These are phyloP conservation scores for Spermophilus dauricus DNA, from an alignment of 2,113 vertebrate species.

Conservation along the genomic window DNA sequence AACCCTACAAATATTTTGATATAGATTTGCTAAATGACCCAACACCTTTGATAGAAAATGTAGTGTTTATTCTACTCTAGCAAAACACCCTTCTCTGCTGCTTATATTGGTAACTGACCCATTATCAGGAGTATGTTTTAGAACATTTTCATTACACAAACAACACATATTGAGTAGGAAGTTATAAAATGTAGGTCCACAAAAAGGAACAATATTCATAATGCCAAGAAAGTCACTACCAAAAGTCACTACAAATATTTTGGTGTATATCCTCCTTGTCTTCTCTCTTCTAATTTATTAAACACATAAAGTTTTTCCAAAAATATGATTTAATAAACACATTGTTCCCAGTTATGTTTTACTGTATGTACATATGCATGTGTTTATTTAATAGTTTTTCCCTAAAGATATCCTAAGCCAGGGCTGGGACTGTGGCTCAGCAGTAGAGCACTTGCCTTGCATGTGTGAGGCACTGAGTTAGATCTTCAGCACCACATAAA, in stretches of 20 bases:
- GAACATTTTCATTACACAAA: slow-evolving; percentile 32
- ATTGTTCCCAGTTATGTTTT: slow-evolving; percentile 4
- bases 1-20: slow-evolving; percentile 15
- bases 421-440: too few relatives aligned
- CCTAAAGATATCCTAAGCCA: background rate
- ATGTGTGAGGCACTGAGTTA: too few relatives aligned
- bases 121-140: slow-evolving; percentile 22
- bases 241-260: slow-evolving; percentile 28
- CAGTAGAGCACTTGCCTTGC: too few relatives aligned
- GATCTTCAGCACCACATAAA: too few relatives aligned
- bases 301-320: background rate
- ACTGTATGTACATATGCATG: background rate
- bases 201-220: background rate
- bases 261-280: background rate
- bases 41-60: background rate
- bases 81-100: background rate
- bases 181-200: background rate
- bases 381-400: background rate
- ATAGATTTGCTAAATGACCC: slow-evolving; percentile 49
- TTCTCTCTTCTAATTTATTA: slow-evolving; percentile 32
- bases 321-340: background rate
- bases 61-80: background rate
- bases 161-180: background rate
- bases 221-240: background rate
- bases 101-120: background rate